Evolutionary conservation across 2,113 vertebrate species (phyloP).

Genomic region (Eclectus roratus): DNA sequence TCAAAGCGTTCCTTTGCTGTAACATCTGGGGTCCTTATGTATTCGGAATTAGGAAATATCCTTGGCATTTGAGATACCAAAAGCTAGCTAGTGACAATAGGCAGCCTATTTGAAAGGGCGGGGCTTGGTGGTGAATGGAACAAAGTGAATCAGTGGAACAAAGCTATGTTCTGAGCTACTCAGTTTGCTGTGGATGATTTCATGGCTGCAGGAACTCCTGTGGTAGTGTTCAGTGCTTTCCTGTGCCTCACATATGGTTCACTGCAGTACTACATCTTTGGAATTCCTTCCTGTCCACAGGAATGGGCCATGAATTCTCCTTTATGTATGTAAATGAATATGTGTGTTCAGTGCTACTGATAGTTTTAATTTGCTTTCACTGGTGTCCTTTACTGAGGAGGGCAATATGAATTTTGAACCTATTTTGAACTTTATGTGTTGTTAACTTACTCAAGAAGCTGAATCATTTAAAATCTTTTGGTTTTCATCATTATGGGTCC

Average conservation of each 20-base stretch:
- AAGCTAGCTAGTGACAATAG: not conserved
- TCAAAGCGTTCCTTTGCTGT: not conserved
- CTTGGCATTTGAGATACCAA: not conserved
- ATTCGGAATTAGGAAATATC: not conserved
- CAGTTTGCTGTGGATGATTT: not conserved
- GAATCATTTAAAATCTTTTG: conserved; percentile 13
- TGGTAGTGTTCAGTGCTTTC: not conserved
- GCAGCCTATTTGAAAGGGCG: not conserved
- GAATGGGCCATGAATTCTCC: not conserved
- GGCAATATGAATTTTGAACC: not conserved
- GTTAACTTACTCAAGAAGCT: conserved; percentile 20
- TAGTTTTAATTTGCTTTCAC: not conserved
- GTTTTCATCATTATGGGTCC: not conserved
- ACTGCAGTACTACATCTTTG: not conserved
- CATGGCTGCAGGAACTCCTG: not conserved
- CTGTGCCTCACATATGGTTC: not conserved
- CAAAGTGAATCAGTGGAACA: not conserved
- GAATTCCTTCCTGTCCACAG: not conserved
- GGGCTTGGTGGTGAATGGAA: not conserved
- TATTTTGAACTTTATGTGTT: not conserved
- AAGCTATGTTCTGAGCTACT: not conserved
- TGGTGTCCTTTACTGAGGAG: not conserved
- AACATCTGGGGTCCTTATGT: not conserved
- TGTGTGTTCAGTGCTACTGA: not conserved
- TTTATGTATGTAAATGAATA: not conserved